A percentile compares a stretch with the other conserved stretches of the same genome.
Evolutionary conservation across 2,113 vertebrate species (phyloP).

Genomic region (Psilopogon haemacephalus): DNA sequence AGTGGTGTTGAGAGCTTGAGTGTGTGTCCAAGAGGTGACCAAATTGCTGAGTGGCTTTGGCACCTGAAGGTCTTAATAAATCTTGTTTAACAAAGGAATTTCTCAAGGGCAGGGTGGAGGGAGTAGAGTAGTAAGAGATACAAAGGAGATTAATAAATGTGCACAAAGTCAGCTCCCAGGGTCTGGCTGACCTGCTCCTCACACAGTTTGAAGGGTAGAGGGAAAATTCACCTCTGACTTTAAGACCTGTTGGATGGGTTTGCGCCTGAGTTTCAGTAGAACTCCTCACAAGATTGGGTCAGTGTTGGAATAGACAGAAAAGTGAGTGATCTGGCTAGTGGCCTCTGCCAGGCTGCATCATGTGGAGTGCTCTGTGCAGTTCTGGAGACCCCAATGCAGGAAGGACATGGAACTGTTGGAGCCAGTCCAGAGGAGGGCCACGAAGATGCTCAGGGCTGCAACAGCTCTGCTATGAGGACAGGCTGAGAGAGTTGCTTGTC

Average conservation of each 20-base stretch:
- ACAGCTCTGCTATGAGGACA: too few relatives aligned
- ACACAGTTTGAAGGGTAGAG: neutral
- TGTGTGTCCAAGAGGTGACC: neutral
- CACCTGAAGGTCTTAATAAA: neutral
- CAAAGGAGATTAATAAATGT: neutral
- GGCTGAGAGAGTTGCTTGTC: neutral
- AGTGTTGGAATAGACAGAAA: neutral
- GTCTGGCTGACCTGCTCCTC: neutral
- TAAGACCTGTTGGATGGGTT: neutral
- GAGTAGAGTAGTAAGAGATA: neutral
- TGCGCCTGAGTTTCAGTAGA: neutral
- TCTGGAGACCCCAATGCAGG: too few relatives aligned
- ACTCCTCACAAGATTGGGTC: neutral
- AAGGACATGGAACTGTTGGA: too few relatives aligned
- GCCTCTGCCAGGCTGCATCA: neutral
- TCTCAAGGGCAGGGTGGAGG: neutral
- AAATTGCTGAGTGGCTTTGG: constrained; percentile 18
- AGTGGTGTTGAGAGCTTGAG: neutral
- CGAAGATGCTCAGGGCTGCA: too few relatives aligned
- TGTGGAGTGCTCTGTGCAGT: too few relatives aligned
- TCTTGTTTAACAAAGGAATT: neutral
- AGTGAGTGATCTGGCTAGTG: neutral
- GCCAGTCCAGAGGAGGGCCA: too few relatives aligned
- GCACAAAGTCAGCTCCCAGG: neutral
- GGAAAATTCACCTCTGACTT: neutral